Evolutionary conservation across 2,797 vertebrate species (phyloP).

Genomic region (Leuciscus waleckii): DNA sequence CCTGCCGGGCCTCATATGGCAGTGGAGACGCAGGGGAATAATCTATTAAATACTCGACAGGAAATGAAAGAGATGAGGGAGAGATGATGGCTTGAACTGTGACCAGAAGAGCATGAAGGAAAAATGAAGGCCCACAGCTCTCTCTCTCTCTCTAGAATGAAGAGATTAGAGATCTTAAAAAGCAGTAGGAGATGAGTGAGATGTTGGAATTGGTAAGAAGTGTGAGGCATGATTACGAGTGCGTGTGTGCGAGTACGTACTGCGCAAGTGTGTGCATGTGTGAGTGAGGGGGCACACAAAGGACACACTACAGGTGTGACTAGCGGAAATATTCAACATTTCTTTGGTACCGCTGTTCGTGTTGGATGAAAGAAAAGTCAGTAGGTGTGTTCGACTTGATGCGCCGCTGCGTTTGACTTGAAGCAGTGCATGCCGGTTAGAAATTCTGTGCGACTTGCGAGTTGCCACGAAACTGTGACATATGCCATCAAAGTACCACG

Average conservation of each 20-base stretch:
- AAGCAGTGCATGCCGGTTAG: background rate
- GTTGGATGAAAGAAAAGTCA: conserved; percentile 56
- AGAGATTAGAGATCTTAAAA: conserved; percentile 47
- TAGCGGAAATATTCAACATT: conserved; percentile 36
- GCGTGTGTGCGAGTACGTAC: conserved; percentile 11
- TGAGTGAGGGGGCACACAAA: conserved; percentile 41
- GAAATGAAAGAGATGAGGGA: conserved; percentile 62
- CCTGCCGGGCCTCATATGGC: conserved; percentile 22
- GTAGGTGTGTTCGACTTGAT: background rate
- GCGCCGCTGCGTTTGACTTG: background rate
- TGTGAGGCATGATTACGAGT: conserved; percentile 1
- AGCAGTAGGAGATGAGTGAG: conserved; percentile 47
- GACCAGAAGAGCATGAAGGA: conserved; percentile 60
- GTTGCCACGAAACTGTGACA: background rate
- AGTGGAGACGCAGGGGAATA: conserved; percentile 56
- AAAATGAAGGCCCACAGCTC: conserved; percentile 56
- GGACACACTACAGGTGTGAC: conserved; percentile 52
- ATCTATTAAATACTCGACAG: conserved; percentile 65
- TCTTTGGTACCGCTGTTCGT: conserved; percentile 31
- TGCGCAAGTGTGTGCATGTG: conserved; percentile 29
- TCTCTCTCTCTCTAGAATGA: conserved; percentile 23
- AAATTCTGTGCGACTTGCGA: background rate
- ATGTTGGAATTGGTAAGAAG: conserved; percentile 23
- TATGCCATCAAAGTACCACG: background rate
- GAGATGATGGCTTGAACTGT: conserved; percentile 62